phyloP scores from a whole-genome alignment of 2,888 invertebrate species.

The Incurvaria masculella region DNA sequence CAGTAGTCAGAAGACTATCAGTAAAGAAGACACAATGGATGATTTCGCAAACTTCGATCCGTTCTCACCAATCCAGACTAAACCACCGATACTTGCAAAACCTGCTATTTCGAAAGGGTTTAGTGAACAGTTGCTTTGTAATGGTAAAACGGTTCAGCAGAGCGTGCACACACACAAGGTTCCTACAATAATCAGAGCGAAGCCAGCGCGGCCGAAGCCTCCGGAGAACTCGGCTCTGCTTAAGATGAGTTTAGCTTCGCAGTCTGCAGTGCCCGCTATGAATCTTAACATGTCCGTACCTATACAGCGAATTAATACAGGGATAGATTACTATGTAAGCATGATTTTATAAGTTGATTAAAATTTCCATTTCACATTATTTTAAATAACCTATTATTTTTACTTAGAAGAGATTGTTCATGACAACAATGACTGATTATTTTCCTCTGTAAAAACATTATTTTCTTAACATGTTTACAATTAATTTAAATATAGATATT shows the following conservation, averaged over 20 bases:
- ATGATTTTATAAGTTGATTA: too few relatives aligned
- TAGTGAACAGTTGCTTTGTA: slow-evolving; percentile 58
- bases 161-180: slow-evolving; percentile 43
- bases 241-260: slow-evolving; percentile 36
- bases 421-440: too few relatives aligned
- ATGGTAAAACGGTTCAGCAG: slow-evolving; percentile 42
- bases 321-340: slow-evolving; percentile 8
- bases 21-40: slow-evolving; percentile 44
- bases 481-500: too few relatives aligned
- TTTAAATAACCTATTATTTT: too few relatives aligned
- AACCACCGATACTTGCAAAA: slow-evolving; percentile 44
- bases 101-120: slow-evolving; percentile 61
- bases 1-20: slow-evolving; percentile 36
- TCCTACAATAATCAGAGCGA: slow-evolving; percentile 75
- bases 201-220: slow-evolving; percentile 56
- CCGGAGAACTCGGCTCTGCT: slow-evolving; percentile 46
- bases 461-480: too few relatives aligned
- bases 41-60: slow-evolving; percentile 55
- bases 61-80: slow-evolving; percentile 41
- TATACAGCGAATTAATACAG: slow-evolving; percentile 38
- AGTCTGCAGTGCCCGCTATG: slow-evolving; percentile 33
- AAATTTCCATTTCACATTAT: too few relatives aligned
- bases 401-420: too few relatives aligned
- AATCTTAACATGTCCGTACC: slow-evolving; percentile 43
- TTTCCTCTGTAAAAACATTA: too few relatives aligned